Evolutionary conservation across 37 sponge, comb jelly and placozoan species (phyloP), one percentile per base, ranked within the genome.

Genomic region (Hexactinellida sp.): DNA sequence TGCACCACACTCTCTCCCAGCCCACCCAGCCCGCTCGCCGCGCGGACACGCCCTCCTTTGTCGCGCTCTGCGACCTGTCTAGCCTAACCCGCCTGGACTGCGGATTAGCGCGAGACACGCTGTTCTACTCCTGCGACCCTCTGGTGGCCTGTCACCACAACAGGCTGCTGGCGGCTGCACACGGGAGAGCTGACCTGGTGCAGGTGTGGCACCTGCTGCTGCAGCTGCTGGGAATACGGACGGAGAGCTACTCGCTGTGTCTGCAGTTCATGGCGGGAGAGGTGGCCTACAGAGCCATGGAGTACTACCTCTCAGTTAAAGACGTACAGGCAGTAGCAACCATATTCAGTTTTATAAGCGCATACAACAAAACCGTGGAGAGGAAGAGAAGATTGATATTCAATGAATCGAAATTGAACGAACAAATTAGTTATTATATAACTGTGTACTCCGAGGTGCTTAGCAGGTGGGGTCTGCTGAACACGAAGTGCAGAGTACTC

Each of bases 191-290:
- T 63, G 76, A 63, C 34, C 13, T 63, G 30, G 76, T 63, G 30
- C 76, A 63, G 76, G 76, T 63, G 76, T 63, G 76, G 76, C 76
- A 63, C 34, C 34, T 63, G 76, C 13, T 63, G 13, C 34, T 63
- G 28, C 76, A 63, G 5, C 34, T 63, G 3, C 19, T 63, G 3
- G 13, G 5, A 5, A 23, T 63, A 3, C 3, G 13, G 34, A 1
- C 25, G 13, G 76, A 63, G 25, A 10, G 13, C 76, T 63, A 63
- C 34, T 63, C 76, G 5, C 21, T 63, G 34, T n/a, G 13, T 28
- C 5, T 63, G 28, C 76, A 63, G 76, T 63, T 63, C 34, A 63
- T 63, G 76, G 76, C 76, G 3, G 30, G 13, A 1, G 76, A 63
- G 30, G 32, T 63, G 3, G 76, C 13, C 25, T 63, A 7, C 34